Evolutionary conservation across 2,113 vertebrate species (phyloP).

Genomic region (Lophochroa leadbeateri): DNA sequence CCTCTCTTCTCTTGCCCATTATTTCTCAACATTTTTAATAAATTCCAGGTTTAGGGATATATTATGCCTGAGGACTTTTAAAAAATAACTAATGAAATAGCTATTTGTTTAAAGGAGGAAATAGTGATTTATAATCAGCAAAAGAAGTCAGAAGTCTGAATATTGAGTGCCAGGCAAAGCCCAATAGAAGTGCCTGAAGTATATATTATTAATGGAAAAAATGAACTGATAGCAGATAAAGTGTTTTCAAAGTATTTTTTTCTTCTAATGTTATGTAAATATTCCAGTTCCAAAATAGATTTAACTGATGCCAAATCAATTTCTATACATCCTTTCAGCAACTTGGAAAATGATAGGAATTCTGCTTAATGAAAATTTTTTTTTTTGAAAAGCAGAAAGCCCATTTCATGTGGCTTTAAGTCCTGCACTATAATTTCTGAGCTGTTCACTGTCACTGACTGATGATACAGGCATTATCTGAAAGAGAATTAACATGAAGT

Average conservation of each 20-base stretch:
- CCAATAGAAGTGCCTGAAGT: not conserved
- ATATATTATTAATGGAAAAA: conserved; percentile 11
- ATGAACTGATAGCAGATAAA: conserved; percentile 36
- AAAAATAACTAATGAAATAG: not conserved
- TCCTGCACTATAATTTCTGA: conserved; percentile 23
- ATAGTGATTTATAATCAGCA: not conserved
- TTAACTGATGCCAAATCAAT: conserved; percentile 48
- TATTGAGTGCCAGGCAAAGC: not conserved
- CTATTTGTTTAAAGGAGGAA: not conserved
- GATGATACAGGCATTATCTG: not conserved
- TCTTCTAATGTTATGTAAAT: conserved; percentile 62
- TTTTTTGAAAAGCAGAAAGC: conserved; percentile 40
- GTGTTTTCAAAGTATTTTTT: conserved; percentile 43
- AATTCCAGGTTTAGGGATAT: not conserved
- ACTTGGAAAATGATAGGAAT: conserved; percentile 57
- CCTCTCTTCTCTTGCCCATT: not conserved
- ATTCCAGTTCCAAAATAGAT: conserved; percentile 68
- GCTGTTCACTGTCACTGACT: not conserved
- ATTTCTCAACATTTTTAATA: not conserved
- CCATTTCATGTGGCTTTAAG: not conserved
- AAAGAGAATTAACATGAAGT: not conserved
- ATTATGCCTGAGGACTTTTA: not conserved
- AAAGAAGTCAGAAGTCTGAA: not conserved
- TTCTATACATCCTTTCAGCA: conserved; percentile 44
- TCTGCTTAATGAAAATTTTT: conserved; percentile 67